A percentile compares a stretch with the other conserved stretches of the same genome.
Evolutionary conservation across 2,888 invertebrate species (phyloP).

Genomic region (Parasteatoda lunata): DNA sequence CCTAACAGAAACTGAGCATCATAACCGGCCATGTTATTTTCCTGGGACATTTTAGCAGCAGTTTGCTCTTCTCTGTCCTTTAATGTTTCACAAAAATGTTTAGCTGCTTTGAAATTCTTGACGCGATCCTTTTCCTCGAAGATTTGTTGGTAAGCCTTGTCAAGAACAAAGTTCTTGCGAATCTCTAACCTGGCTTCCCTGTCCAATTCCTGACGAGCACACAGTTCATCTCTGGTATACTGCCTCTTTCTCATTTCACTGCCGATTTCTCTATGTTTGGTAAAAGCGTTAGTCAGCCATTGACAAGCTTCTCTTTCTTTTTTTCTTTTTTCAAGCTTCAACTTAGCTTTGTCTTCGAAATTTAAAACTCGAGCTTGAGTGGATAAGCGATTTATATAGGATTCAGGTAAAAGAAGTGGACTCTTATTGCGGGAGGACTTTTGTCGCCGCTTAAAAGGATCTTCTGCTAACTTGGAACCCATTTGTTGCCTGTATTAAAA

Average conservation of each 20-base stretch:
- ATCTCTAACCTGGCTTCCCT: constrained; percentile 18
- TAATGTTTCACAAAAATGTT: constrained; percentile 11
- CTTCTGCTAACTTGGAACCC: too few species aligned
- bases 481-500: too few species aligned
- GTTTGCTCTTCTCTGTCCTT: constrained; percentile 34
- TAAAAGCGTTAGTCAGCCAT: not conserved
- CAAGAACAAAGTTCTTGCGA: constrained; percentile 41
- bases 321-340: not conserved
- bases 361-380: not conserved
- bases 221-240: constrained; percentile 12
- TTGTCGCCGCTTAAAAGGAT: constrained; percentile 4
- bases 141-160: constrained; percentile 43
- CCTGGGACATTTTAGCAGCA: not conserved
- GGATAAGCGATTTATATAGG: too few species aligned
- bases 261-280: constrained; percentile 14
- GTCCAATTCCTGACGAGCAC: constrained; percentile 15
- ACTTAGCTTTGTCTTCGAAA: not conserved
- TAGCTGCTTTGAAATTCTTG: constrained; percentile 45
- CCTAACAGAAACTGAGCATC: constrained; percentile 28
- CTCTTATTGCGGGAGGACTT: not conserved
- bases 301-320: constrained; percentile 6
- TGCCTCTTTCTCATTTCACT: constrained; percentile 25
- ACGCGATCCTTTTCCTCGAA: constrained; percentile 53
- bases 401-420: constrained; percentile 21
- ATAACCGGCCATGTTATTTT: constrained; percentile 9